phyloP scores from a whole-genome alignment of 2,113 vertebrate genomes.

The Myocastor coypus region DNA sequence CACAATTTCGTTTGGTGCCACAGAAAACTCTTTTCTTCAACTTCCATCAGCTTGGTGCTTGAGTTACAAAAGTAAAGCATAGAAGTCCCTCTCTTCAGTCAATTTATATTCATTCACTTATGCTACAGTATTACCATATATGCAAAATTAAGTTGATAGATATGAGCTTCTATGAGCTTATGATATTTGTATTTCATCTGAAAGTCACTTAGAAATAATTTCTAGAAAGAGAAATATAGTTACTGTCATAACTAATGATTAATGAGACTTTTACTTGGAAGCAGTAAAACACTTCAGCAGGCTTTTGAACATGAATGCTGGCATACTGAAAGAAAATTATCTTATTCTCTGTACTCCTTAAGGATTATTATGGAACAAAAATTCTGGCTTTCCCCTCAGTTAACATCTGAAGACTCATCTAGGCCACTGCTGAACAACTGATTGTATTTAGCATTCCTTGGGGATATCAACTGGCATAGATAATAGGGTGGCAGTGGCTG shows the following conservation, averaged over 20 bases:
- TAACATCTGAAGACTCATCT: constrained; percentile 42
- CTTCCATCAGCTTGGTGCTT: not conserved
- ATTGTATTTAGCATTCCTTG: constrained; percentile 34
- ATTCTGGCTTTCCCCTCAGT: constrained; percentile 28
- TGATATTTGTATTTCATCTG: not conserved
- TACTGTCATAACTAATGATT: constrained; percentile 25
- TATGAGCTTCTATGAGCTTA: not conserved
- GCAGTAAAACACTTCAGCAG: constrained; percentile 52
- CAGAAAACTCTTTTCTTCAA: not conserved
- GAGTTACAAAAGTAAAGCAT: not conserved
- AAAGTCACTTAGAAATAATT: constrained; percentile 60
- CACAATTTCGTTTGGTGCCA: not conserved
- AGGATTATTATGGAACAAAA: constrained; percentile 64
- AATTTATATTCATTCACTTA: not conserved
- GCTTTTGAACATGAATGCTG: not conserved
- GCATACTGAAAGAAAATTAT: constrained; percentile 52
- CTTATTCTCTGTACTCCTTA: not conserved
- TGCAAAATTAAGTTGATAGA: not conserved
- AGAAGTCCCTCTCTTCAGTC: not conserved
- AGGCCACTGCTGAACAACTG: constrained; percentile 19
- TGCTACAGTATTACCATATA: not conserved
- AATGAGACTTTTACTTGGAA: constrained; percentile 55
- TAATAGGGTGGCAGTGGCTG: not conserved
- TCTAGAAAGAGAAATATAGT: constrained; percentile 26
- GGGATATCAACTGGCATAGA: not conserved